Conservation (phyloP, 2,888 invertebrate species). For the Dicyrtomina minuta region DNA sequence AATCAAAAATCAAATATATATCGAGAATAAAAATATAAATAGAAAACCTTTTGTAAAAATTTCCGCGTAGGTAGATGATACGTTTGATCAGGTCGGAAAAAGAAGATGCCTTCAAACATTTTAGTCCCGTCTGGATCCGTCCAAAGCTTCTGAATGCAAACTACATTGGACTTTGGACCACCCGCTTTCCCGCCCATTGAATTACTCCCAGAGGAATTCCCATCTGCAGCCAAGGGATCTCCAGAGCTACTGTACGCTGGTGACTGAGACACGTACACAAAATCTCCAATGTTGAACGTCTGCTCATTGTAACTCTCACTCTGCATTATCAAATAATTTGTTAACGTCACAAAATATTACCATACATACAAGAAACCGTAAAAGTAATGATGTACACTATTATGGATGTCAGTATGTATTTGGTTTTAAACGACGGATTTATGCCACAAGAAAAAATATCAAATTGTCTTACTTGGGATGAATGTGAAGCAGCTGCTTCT, state of each 20-base stretch:
- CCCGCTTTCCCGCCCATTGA: slow-evolving; percentile 40
- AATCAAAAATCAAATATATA: slow-evolving; percentile 14
- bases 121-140: slow-evolving; percentile 78
- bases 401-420: too few species aligned
- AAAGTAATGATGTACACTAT: too few species aligned
- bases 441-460: neutral
- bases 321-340: slow-evolving; percentile 34
- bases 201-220: slow-evolving; percentile 25
- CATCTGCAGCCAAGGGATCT: slow-evolving; percentile 13
- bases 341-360: neutral
- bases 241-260: slow-evolving; percentile 54
- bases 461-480: slow-evolving; percentile 40
- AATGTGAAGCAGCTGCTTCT: slow-evolving; percentile 37
- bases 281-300: slow-evolving; percentile 80
- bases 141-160: slow-evolving; percentile 86
- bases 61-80: slow-evolving; percentile 92
- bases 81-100: slow-evolving; percentile 90
- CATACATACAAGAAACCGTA: too few species aligned
- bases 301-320: slow-evolving; percentile 71
- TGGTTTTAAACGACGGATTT: too few species aligned
- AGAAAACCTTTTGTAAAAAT: slow-evolving; percentile 77
- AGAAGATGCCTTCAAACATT: slow-evolving; percentile 89
- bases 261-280: slow-evolving; percentile 72
- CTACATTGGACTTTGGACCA: slow-evolving; percentile 73
- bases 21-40: neutral